phyloP scores from a whole-genome alignment of 2,113 vertebrate species.

The Pheucticus melanocephalus region DNA sequence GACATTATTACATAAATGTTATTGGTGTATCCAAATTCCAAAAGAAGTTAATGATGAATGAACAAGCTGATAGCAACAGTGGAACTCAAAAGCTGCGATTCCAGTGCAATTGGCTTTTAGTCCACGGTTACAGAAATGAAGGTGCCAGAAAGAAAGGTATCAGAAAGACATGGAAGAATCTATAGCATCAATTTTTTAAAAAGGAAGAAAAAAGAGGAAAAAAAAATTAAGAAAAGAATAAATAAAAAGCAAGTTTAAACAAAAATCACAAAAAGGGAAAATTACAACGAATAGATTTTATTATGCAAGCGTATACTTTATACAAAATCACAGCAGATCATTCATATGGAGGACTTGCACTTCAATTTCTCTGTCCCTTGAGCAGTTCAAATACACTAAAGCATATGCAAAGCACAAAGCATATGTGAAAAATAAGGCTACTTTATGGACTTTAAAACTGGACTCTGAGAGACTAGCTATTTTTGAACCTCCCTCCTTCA shows the following conservation, averaged over 20 bases:
- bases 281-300: background rate
- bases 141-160: background rate
- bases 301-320: background rate
- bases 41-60: background rate
- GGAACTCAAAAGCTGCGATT: background rate
- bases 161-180: background rate
- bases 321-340: background rate
- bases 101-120: background rate
- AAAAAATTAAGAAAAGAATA: background rate
- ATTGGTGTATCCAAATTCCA: background rate
- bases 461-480: background rate
- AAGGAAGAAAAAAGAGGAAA: background rate
- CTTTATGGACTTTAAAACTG: background rate
- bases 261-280: background rate
- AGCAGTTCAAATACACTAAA: background rate
- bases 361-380: background rate
- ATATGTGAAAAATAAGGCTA: background rate
- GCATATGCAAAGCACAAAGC: background rate
- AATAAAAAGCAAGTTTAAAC: background rate
- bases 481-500: background rate
- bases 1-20: background rate
- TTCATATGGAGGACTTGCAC: background rate
- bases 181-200: background rate
- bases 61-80: background rate
- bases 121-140: background rate